Base-by-base conservation (phyloP, 2,888 invertebrate species). In the Stomorhina lunata region DNA sequence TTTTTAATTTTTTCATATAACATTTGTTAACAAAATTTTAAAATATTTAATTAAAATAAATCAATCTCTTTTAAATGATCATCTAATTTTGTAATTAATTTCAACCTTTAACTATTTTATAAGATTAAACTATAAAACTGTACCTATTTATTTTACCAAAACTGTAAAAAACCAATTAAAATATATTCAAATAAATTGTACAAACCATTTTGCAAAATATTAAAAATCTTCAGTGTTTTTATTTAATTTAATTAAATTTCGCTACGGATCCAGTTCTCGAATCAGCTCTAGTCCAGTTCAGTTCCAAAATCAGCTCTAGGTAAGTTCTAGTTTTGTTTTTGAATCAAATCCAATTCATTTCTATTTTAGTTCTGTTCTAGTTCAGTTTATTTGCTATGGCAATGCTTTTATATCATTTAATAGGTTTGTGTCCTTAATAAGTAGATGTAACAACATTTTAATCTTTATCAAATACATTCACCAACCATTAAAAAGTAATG, bases 121-220 rank as follows among this genome's bases (percentile, higher is more conserved):
- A 50, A 50, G 50, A n/a, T 27, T 0, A 25, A 25, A 25, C 2
- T 37, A 34, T 57, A 57, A 57, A 7, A 22, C 34, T 48, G 2
- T 48, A 37, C 22, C 2, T 22, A 9, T 48, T 48, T 40, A 40
- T 40, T 15, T 15, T 15, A 9, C 22, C 43, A 48, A 71, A 78
- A 20, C 20, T 45, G n/a, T 53, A 53, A 34, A 63, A 40, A 45
- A 32, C 20, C 17, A n/a, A 17, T 27, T n/a, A n/a, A n/a, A 15
- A 55, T 37, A 22, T 10, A 57, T 57, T 65, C 7, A 86, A 89
- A 89, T 89, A 89, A 89, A 88, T 89, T 89, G 89, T 89, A 89
- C 89, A 89, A 88, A 86, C 89, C 89, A 88, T 88, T 89, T 89
- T 89, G 89, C 89, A 86, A 86, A 85, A 88, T n/a, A 66, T 22